Base-by-base conservation (phyloP, 2,888 invertebrate species). In the Congeria kusceri region DNA sequence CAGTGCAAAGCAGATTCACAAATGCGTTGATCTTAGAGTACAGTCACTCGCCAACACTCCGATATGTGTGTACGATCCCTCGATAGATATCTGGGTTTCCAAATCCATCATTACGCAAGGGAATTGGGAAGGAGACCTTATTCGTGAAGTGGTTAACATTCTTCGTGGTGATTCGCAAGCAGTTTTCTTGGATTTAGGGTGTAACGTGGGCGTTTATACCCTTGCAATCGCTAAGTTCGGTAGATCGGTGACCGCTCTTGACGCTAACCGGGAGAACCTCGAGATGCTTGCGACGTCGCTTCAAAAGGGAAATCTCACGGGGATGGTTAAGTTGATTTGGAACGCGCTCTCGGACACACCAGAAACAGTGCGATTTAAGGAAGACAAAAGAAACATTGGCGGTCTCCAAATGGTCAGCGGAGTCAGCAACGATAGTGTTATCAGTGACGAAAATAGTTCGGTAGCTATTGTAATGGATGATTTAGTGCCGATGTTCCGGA, bases 261-360 rank as follows among this genome's bases (percentile, higher is more conserved):
- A 89, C 39, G 83, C 85, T 13, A 69, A 83, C 13, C 69, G 74
- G 13, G 39, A 63, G 11, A 86, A 84, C 61, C 64, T 89, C 11
- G 59, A 77, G 25, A 71, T 84, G 9, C 58, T 89, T 5, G 67
- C 84, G 57, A 77, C 86, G 64, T 86, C 87, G 9, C 49, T 89
- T 13, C 67, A 64, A 25, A 53, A 86, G 4, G 84, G 84, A 3
- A 72, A 69, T 5, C 25, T 87, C 1, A 61, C 56, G 13, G 57
- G 77, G 23, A 84, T 78, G 53, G 86, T 86, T 0, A 87, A 84
- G 0, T 63, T 88, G 39, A 49, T 89, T 18, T 82, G 79, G 61
- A 89, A 89, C 72, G 89, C 89, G 0, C 66, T 89, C 5, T 86
- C 89, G 3, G 83, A 88, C 69, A 47, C 47, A n/a, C 82, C 73